Conservation (phyloP, 2,113 vertebrate genomes). For the Cricetomys ansorgei region DNA sequence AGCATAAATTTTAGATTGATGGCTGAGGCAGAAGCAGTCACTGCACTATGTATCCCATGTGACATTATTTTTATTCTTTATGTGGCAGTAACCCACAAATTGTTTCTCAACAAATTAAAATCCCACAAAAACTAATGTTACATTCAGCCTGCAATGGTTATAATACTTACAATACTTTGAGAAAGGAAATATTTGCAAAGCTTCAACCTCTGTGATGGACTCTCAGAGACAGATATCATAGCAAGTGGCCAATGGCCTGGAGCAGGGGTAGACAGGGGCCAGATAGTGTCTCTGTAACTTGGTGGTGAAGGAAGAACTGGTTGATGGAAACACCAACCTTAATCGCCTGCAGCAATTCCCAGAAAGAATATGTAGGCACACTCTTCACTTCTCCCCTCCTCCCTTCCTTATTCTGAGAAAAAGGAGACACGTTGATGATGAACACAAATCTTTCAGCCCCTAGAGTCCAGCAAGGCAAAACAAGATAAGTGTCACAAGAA, state of each 20-base stretch:
- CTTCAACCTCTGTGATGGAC: background rate
- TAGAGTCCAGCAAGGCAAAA: background rate
- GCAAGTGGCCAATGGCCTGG: background rate
- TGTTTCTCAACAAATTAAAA: background rate
- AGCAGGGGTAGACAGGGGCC: no score
- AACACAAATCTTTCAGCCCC: background rate
- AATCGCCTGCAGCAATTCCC: background rate
- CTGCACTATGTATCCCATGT: fast-evolving
- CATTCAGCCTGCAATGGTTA: background rate
- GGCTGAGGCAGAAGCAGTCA: background rate
- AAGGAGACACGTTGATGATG: background rate
- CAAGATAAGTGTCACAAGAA: background rate
- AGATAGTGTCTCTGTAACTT: background rate
- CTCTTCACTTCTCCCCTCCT: background rate
- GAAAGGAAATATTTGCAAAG: constrained; percentile 11
- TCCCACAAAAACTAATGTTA: background rate
- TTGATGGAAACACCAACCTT: background rate
- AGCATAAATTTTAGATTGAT: background rate
- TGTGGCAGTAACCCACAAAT: background rate
- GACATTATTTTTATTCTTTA: background rate
- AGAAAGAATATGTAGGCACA: background rate
- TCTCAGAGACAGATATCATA: background rate
- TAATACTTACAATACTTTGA: background rate
- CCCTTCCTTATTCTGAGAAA: background rate
- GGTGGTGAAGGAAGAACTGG: background rate